These are phyloP conservation scores for Allobates femoralis DNA, from an alignment of 2,797 vertebrate genomes.

Conservation along the genomic window DNA sequence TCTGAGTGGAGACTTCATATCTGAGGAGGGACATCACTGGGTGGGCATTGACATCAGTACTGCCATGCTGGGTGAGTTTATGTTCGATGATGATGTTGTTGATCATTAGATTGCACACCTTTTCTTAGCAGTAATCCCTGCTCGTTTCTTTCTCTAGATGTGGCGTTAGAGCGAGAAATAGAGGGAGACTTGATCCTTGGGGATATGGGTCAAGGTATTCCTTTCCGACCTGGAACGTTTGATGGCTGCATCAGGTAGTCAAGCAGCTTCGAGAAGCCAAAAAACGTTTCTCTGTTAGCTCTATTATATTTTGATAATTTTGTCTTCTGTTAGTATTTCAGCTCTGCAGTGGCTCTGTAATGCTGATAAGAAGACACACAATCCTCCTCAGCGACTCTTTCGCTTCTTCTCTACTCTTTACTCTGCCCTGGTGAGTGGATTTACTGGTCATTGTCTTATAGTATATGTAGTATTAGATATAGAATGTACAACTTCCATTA, in stretches of 20 bases:
- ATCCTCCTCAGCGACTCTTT: conserved; percentile 88
- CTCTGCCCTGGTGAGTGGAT: conserved; percentile 82
- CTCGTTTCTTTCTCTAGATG: conserved; percentile 76
- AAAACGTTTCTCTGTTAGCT: neutral
- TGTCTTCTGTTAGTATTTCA: conserved; percentile 83
- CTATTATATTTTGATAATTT: neutral
- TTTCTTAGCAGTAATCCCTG: neutral
- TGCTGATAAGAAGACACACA: conserved; percentile 90
- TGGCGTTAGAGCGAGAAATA: conserved; percentile 88
- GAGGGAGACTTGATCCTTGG: conserved; percentile 90
- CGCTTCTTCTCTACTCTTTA: conserved; percentile 92
- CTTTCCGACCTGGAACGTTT: conserved; percentile 89
- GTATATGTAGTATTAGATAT: neutral
- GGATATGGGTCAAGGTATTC: conserved; percentile 91
- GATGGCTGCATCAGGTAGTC: conserved; percentile 91
- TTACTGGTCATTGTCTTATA: neutral
- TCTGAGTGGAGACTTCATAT: conserved; percentile 90
- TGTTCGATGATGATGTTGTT: neutral
- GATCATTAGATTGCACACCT: neutral
- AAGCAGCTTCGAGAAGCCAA: neutral
- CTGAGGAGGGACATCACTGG: conserved; percentile 91
- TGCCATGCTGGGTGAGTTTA: conserved; percentile 89
- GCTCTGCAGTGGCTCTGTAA: conserved; percentile 98
- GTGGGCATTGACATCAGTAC: conserved; percentile 93
- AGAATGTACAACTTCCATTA: neutral